Conservation (phyloP, 2,113 vertebrate genomes). For the Epinephelus cyanopodus region DNA sequence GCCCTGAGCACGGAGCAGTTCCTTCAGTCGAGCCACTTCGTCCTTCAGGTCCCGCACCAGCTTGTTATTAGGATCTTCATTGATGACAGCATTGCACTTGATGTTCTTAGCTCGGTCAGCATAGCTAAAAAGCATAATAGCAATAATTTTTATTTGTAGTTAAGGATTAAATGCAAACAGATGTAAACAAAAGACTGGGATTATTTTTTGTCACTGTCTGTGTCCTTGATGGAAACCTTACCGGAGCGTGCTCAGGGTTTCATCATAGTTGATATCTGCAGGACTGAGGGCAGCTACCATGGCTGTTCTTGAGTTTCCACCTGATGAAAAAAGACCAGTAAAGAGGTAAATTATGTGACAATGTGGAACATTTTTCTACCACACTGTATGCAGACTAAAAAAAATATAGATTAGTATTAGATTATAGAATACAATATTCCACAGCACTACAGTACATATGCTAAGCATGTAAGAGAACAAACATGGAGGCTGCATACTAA, state of each 20-base stretch:
- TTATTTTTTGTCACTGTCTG: not conserved
- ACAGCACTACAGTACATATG: not conserved
- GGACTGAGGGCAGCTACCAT: slow-evolving; percentile 99
- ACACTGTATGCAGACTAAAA: not conserved
- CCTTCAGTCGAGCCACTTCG: slow-evolving; percentile 95
- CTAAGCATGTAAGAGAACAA: not conserved
- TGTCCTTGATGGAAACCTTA: slow-evolving; percentile 65
- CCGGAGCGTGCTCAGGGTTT: slow-evolving; percentile 99
- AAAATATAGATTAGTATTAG: not conserved
- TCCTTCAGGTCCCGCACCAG: slow-evolving; percentile 97
- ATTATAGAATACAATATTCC: not conserved
- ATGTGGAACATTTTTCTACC: not conserved
- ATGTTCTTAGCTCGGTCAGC: slow-evolving; percentile 98
- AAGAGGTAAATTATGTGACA: not conserved
- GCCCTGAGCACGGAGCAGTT: slow-evolving; percentile 95
- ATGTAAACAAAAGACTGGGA: not conserved
- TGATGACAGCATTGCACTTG: slow-evolving; percentile 98
- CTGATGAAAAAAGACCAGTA: slow-evolving; percentile 54
- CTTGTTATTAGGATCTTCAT: slow-evolving; percentile 98
- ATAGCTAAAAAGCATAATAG: slow-evolving; percentile 84
- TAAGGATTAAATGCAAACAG: not conserved
- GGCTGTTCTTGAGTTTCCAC: slow-evolving; percentile 96
- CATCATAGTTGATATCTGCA: slow-evolving; percentile 99
- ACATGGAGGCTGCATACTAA: not conserved
- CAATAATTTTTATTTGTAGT: no score